Base-by-base conservation (phyloP, 2,888 invertebrate species). In the Stratiomys singularior region DNA sequence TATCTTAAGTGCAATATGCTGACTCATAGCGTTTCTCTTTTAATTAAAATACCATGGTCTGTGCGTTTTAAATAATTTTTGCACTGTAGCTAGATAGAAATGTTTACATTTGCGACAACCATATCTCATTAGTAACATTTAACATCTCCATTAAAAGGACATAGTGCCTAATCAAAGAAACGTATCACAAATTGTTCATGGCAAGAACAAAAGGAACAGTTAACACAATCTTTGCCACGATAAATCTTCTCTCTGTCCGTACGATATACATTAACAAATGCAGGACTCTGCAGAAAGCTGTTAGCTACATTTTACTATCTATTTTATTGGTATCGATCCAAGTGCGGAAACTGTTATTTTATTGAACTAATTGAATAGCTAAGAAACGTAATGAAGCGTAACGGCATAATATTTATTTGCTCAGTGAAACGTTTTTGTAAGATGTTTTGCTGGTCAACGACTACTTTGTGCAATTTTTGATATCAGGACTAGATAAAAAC, bases 351-450 rank as follows among this genome's bases (percentile, higher is more conserved):
- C 74, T 74, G 74, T 58, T 58, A 74, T 58, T 74, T 74, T 74
- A 74, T 74, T 74, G 74, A 74, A 58, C 74, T 74, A 74, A 74
- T 74, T 74, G 74, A 74, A 74, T 74, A 74, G 60, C 21, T 60
- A 44, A 28, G 74, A 60, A 74, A 74, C 30, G 74, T 74, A 74
- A 74, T 74, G 60, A 58, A 74, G 74, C 74, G 74, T 74, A 60
- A 23, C 60, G 60, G 74, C 37, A 18, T n/a, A 58, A 58, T 58
- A 74, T 74, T 60, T 74, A 60, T 74, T 74, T 74, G 74, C 44
- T 74, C 74, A 58, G 74, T 69, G 30, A 46, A 69, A 13, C 69
- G 15, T 47, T 69, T 69, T 69, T 69, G 28, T 46, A 11, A 47
- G 69, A 69, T 69, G 1, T 15, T 11, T 69, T 18, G 66, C 37